phyloP scores from a whole-genome alignment of 1,140 invertebrate species.

The Magallana ariakensis region DNA sequence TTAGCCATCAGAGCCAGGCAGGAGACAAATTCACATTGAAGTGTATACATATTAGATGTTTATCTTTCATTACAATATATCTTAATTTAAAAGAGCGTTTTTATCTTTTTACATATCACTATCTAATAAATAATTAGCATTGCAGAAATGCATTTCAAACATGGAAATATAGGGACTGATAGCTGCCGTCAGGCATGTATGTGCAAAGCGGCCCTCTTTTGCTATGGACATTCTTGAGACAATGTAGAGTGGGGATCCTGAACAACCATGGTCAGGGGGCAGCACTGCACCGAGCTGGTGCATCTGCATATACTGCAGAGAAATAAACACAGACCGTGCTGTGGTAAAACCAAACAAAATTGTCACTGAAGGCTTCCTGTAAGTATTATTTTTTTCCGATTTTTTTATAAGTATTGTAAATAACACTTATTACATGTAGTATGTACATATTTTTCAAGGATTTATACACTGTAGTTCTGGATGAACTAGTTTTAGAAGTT shows the following conservation, averaged over 20 bases:
- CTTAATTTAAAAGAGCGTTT: too few species aligned
- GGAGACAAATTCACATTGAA: background rate
- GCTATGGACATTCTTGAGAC: background rate
- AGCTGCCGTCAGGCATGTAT: background rate
- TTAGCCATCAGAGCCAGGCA: constrained; percentile 15
- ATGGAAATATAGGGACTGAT: background rate
- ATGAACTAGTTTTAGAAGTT: constrained; percentile 16
- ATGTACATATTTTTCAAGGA: background rate
- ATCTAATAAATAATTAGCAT: background rate
- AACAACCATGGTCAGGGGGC: background rate
- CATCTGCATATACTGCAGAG: too few species aligned
- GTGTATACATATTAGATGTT: background rate
- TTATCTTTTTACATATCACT: too few species aligned
- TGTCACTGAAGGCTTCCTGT: constrained; percentile 37
- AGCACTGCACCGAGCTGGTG: too few species aligned
- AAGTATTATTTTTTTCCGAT: background rate
- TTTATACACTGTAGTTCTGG: constrained; percentile 1
- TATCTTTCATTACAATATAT: background rate
- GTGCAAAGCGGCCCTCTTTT: constrained; percentile 20
- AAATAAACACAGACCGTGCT: constrained; percentile 35
- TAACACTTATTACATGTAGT: too few species aligned
- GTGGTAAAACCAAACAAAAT: background rate
- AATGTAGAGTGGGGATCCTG: constrained; percentile 2
- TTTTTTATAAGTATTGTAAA: too few species aligned
- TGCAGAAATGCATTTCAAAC: background rate